Evolutionary conservation across 2,797 vertebrate species (phyloP).

Genomic region (Cossypha caffra): DNA sequence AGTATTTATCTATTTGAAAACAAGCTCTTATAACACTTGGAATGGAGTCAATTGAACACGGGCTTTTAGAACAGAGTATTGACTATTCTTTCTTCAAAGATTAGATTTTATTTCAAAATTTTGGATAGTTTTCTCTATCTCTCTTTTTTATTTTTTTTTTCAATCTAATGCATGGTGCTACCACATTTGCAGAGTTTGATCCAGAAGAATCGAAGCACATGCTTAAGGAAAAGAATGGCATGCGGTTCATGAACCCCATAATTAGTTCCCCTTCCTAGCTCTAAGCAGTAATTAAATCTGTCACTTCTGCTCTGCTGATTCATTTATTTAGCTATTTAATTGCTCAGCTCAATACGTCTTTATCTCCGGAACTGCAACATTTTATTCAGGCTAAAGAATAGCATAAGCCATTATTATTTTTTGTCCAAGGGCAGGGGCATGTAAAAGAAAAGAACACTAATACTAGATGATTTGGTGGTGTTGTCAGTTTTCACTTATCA

Average conservation of each 20-base stretch:
- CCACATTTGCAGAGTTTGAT: slow-evolving; percentile 26
- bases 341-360: slow-evolving; percentile 84
- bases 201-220: slow-evolving; percentile 68
- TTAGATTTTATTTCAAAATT: not conserved
- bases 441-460: slow-evolving; percentile 51
- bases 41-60: not conserved
- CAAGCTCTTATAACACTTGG: not conserved
- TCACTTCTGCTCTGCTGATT: slow-evolving; percentile 90
- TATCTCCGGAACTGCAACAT: slow-evolving; percentile 85
- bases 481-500: slow-evolving; percentile 36
- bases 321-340: slow-evolving; percentile 89
- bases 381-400: slow-evolving; percentile 84
- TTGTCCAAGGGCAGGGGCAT: slow-evolving; percentile 68
- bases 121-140: not conserved
- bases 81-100: not conserved
- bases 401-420: slow-evolving; percentile 80
- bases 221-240: slow-evolving; percentile 73
- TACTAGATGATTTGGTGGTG: slow-evolving; percentile 31
- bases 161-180: not conserved
- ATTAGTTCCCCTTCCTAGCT: slow-evolving; percentile 87
- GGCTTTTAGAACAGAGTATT: not conserved
- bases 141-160: not conserved
- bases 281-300: slow-evolving; percentile 92
- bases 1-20: not conserved
- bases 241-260: slow-evolving; percentile 83